phyloP scores from a whole-genome alignment of 2,797 vertebrate species.

The Platyrinchus mystaceus region DNA sequence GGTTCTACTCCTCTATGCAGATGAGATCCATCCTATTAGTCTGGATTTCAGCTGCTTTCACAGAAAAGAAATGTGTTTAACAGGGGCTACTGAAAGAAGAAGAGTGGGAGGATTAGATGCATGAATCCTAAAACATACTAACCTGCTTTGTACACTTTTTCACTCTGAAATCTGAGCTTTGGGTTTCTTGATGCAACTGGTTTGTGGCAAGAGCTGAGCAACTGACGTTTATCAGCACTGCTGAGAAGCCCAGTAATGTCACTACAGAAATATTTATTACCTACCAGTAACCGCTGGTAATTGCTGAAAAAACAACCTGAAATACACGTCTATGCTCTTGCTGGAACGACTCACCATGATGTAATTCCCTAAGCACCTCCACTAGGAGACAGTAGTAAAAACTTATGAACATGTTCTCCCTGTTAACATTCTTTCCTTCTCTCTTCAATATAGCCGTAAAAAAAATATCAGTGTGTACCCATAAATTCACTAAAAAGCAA shows the following conservation, averaged over 20 bases:
- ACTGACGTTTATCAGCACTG: background rate
- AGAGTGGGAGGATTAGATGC: background rate
- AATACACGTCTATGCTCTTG: constrained; percentile 26
- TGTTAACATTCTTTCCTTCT: constrained; percentile 47
- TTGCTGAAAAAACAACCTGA: constrained; percentile 43
- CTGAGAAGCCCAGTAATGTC: constrained; percentile 37
- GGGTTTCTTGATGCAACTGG: background rate
- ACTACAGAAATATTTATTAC: constrained; percentile 56
- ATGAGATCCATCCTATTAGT: background rate
- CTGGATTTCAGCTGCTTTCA: background rate
- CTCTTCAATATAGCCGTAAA: background rate
- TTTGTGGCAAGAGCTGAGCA: background rate
- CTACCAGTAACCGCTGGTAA: background rate
- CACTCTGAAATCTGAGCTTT: background rate
- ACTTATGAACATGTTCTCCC: constrained; percentile 53
- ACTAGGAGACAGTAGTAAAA: constrained; percentile 68
- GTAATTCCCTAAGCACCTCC: constrained; percentile 65
- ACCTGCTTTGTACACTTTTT: background rate
- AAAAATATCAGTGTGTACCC: background rate
- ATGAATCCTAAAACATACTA: background rate
- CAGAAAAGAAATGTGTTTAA: background rate
- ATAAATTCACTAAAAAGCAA: constrained; percentile 23
- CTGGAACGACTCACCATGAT: constrained; percentile 58
- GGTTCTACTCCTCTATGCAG: background rate
- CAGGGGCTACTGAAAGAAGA: background rate